A percentile compares a stretch with the other conserved stretches of the same genome.
These are phyloP conservation scores for Premnoplex brunnescens DNA, from an alignment of 2,797 vertebrate genomes.

Conservation along the genomic window DNA sequence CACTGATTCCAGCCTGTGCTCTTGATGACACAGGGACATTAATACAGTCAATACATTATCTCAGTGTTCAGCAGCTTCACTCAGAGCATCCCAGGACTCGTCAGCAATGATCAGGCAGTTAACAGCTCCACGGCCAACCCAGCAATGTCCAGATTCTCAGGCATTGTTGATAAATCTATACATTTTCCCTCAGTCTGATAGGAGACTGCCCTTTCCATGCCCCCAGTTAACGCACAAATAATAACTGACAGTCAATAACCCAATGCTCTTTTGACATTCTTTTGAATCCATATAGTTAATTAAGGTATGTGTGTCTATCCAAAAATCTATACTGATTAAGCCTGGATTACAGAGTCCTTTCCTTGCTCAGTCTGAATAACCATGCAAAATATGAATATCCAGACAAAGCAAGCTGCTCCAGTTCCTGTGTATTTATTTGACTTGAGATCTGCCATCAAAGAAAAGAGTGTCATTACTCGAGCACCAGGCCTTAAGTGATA, in stretches of 20 bases:
- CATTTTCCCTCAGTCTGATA: background rate
- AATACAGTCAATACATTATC: background rate
- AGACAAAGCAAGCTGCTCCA: constrained; percentile 43
- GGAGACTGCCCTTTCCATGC: background rate
- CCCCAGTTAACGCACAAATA: background rate
- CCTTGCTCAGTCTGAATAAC: background rate
- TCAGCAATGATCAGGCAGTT: background rate
- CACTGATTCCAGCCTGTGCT: background rate
- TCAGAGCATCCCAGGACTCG: background rate
- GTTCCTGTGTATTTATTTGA: constrained; percentile 48
- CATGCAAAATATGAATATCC: constrained; percentile 38
- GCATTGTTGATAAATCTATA: background rate
- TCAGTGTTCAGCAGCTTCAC: background rate
- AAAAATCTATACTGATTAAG: constrained; percentile 66
- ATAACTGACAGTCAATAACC: background rate
- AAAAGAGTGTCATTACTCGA: constrained; percentile 62
- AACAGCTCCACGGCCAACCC: background rate
- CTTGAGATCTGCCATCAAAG: constrained; percentile 54
- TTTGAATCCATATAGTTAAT: constrained; percentile 63
- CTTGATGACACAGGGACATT: background rate
- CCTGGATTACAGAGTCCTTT: constrained; percentile 26
- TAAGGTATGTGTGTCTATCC: constrained; percentile 25
- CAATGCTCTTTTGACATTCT: constrained; percentile 15
- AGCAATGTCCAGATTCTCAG: background rate
- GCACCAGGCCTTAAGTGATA: constrained; percentile 61